Conservation (phyloP, 2,113 vertebrate species). For the Embiotoca jacksoni region DNA sequence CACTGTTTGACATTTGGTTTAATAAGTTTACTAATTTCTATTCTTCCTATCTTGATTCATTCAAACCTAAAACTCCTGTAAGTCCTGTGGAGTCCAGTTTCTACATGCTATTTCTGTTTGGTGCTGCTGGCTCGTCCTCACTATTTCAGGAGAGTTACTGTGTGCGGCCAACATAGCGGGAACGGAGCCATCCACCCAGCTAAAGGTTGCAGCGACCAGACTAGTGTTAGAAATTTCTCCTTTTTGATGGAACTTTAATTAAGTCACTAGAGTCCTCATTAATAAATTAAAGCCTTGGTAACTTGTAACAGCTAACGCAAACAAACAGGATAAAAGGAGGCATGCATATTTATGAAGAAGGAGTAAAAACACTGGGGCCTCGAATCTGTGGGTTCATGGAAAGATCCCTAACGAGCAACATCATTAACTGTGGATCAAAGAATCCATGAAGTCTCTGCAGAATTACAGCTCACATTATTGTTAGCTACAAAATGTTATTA, state of each 20-base stretch:
- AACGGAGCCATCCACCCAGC: not conserved
- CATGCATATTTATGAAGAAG: conserved; percentile 27
- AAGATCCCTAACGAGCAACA: not conserved
- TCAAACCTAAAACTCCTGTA: conserved; percentile 14
- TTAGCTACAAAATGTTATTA: not conserved
- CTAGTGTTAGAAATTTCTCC: conserved; percentile 28
- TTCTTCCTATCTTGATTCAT: not conserved
- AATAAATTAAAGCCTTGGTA: conserved; percentile 13
- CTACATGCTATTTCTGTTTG: conserved; percentile 49
- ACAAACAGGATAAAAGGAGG: conserved; percentile 2
- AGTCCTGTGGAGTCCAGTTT: conserved; percentile 30
- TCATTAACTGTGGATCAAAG: conserved; percentile 7
- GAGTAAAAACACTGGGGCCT: not conserved
- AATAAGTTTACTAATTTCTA: conserved; percentile 9
- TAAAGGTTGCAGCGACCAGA: conserved; percentile 21
- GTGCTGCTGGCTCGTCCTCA: conserved; percentile 13
- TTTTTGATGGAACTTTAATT: not conserved
- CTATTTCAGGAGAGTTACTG: conserved; percentile 11
- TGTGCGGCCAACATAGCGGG: conserved; percentile 28
- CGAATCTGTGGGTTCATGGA: conserved; percentile 9
- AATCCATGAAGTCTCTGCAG: not conserved
- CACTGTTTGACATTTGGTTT: too few species aligned
- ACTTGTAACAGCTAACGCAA: conserved; percentile 12
- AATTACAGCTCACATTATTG: not conserved
- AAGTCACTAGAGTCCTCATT: conserved; percentile 21